These are phyloP conservation scores for Automeris io DNA, from an alignment of 2,888 invertebrate genomes.

Conservation along the genomic window DNA sequence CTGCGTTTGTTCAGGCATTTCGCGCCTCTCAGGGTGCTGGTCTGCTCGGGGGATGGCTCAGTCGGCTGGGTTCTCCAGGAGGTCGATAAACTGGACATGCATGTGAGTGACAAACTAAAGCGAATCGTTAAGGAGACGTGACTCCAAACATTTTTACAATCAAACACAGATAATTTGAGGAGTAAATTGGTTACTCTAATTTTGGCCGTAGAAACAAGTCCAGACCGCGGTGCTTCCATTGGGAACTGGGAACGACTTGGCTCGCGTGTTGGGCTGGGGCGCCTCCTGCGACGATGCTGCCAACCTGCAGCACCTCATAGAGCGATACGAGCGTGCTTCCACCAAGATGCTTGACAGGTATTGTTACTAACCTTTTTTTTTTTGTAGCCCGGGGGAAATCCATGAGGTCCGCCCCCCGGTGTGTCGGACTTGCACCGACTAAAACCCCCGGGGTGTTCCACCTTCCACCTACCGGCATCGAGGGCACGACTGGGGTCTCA, in stretches of 20 bases:
- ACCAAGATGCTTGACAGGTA: conserved; percentile 97
- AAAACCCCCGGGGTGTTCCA: too few species aligned
- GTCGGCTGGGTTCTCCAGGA: conserved; percentile 99
- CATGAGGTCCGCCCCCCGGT: too few species aligned
- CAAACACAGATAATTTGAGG: too few species aligned
- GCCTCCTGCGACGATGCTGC: conserved; percentile 97
- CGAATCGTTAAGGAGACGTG: too few species aligned
- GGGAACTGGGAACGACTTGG: conserved; percentile 97
- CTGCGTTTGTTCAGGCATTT: conserved; percentile 95
- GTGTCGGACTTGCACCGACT: too few species aligned
- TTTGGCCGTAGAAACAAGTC: conserved; percentile 83
- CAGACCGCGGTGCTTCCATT: conserved; percentile 96
- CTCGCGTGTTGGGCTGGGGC: conserved; percentile 97
- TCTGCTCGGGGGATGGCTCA: conserved; percentile 98
- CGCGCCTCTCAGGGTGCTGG: conserved; percentile 95
- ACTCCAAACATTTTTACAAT: too few species aligned
- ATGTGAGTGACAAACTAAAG: too few species aligned
- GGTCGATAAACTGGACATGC: conserved; percentile 95
- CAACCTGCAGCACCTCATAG: conserved; percentile 92
- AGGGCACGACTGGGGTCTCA: too few species aligned
- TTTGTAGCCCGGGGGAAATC: too few species aligned
- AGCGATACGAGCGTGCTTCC: conserved; percentile 97
- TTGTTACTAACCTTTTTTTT: too few species aligned
- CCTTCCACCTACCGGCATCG: too few species aligned
- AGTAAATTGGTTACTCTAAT: too few species aligned